Evolutionary conservation across 2,888 invertebrate genomes (phyloP), one percentile per base, ranked within the genome.

Genomic region (Ophion slaviceki): DNA sequence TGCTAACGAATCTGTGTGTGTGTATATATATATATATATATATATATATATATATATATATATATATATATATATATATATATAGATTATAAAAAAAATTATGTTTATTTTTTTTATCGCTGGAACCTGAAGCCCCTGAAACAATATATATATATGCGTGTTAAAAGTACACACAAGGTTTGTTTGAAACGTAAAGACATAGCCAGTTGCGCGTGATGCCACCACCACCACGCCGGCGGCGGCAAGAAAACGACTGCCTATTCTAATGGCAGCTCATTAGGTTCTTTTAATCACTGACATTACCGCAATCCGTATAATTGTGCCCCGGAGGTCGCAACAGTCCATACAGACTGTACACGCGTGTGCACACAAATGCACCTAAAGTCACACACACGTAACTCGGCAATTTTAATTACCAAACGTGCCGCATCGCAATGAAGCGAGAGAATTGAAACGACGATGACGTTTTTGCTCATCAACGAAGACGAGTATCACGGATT

Each of bases 191-290:
- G 72, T 87, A 80, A 83, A 88, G 82, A 81, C 85, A 53, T 17
- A 64, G 85, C 80, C 71, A 82, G 86, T 86, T 80, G 82, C 82
- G 86, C 74, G 77, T 71, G 74, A 57, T 68, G 72, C 61, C 77
- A 74, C 61, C 40, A 59, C 40, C 53, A 53, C 14, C 53, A 5
- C 53, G 53, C 17, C 53, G 47, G 62, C 75, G 71, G 84, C 40
- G 80, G 81, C 66, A 80, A 87, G 89, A 89, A 90, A 89, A 89
- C 88, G 86, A 86, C 89, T 83, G 88, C 82, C 89, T 89, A 91
- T 91, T 91, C 91, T 91, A 92, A 92, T 92, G 89, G 89, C 88
- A 87, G 89, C 92, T 92, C 92, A 92, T 93, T 92, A 93, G 90
- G 86, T 90, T 91, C 91, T 91, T 91, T 92, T 93, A 92, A 93